phyloP scores from a whole-genome alignment of 2,113 vertebrate species.

The Semnornis frantzii region DNA sequence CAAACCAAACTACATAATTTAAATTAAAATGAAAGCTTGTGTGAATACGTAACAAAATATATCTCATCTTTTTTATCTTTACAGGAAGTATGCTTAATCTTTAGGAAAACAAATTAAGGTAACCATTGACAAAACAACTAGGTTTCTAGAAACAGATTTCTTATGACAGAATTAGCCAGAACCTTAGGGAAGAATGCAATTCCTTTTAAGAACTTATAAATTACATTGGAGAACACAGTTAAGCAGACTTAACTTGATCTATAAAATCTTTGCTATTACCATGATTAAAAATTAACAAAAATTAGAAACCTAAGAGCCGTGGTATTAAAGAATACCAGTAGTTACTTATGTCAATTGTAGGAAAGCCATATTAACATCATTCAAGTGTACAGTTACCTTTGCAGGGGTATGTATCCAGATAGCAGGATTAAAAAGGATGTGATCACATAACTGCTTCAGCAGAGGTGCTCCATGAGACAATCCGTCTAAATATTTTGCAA shows the following conservation, averaged over 20 bases:
- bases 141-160: neutral
- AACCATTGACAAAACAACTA: neutral
- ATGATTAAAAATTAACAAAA: neutral
- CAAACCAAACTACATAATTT: neutral
- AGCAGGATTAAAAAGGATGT: slow-evolving; percentile 97
- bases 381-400: slow-evolving; percentile 81
- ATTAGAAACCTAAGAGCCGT: neutral
- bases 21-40: neutral
- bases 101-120: neutral
- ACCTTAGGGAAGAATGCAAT: neutral
- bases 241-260: neutral
- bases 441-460: slow-evolving; percentile 97
- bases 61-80: neutral
- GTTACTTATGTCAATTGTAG: neutral
- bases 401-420: slow-evolving; percentile 99
- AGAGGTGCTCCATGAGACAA: slow-evolving; percentile 96
- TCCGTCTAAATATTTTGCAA: slow-evolving; percentile 98
- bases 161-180: neutral
- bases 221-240: neutral
- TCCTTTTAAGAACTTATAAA: neutral
- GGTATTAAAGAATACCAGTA: neutral
- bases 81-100: neutral
- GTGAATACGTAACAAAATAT: neutral
- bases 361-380: neutral
- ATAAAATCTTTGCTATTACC: neutral